These are phyloP conservation scores for Canis aureus DNA, from an alignment of 2,113 vertebrate genomes.

Conservation along the genomic window DNA sequence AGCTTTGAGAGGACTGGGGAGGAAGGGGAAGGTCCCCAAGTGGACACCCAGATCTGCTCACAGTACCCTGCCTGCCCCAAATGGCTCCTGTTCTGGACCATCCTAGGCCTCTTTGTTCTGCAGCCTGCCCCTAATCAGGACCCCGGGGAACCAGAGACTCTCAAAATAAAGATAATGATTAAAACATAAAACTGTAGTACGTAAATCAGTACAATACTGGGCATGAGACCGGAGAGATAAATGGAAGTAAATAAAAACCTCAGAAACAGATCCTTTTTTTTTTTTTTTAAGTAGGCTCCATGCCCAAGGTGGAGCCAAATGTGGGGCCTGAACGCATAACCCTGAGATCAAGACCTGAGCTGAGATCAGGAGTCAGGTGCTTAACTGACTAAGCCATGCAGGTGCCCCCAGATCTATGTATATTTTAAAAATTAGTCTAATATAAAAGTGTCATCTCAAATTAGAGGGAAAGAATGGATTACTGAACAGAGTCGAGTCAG, in stretches of 20 bases:
- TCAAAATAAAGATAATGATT: not conserved
- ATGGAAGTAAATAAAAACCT: conserved; percentile 8
- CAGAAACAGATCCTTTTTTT: not conserved
- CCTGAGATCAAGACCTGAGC: not conserved
- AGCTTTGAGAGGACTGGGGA: not conserved
- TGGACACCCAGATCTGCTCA: not conserved
- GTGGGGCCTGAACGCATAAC: not conserved
- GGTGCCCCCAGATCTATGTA: not conserved
- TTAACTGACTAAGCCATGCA: not conserved
- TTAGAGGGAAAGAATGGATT: not conserved
- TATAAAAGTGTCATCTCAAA: conserved; percentile 6
- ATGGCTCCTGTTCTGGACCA: not conserved
- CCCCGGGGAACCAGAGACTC: not conserved
- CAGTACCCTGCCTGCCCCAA: not conserved
- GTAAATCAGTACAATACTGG: not conserved
- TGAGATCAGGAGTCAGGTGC: not conserved
- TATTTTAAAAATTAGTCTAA: not conserved
- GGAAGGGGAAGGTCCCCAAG: not conserved
- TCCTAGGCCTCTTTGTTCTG: not conserved
- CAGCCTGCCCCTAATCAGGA: not conserved
- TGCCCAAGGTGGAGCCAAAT: not conserved
- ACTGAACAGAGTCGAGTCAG: not conserved
- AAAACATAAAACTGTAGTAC: conserved; percentile 5
- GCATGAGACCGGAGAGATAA: not conserved
- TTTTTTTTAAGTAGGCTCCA: not conserved